A percentile compares a stretch with the other conserved stretches of the same genome.
Conservation (phyloP, 2,797 vertebrate species). For the Trachurus trachurus region DNA sequence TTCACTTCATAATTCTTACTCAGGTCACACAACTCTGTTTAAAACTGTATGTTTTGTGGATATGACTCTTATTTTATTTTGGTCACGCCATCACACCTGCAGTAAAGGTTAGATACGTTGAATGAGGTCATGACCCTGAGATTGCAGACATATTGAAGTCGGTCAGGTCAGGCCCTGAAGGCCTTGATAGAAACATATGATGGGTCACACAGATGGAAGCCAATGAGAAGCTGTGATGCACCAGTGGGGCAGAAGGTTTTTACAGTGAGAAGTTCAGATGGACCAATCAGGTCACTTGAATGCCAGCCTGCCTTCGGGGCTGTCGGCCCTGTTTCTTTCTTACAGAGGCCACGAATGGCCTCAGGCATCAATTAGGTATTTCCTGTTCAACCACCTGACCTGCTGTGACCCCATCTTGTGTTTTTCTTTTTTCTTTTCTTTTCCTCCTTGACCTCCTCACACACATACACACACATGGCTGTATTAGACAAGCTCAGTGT, state of each 20-base stretch:
- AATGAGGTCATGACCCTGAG: conserved; percentile 1
- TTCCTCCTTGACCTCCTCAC: background rate
- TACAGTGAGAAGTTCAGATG: conserved; percentile 10
- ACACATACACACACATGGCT: background rate
- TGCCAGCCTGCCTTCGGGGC: background rate
- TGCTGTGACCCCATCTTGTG: conserved; percentile 24
- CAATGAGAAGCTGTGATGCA: background rate
- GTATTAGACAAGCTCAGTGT: background rate
- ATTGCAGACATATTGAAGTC: conserved; percentile 7
- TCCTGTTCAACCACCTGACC: conserved; percentile 45
- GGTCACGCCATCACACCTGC: background rate
- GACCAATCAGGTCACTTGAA: conserved; percentile 1
- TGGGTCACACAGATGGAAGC: conserved; percentile 2
- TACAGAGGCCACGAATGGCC: conserved; percentile 34
- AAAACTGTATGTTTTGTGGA: too few species aligned
- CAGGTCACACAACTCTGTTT: too few species aligned
- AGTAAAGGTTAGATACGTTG: background rate
- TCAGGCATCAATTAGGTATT: conserved; percentile 48
- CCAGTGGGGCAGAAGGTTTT: background rate
- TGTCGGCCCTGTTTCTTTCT: too few species aligned
- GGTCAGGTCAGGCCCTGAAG: background rate
- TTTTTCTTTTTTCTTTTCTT: background rate
- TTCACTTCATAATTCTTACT: too few species aligned
- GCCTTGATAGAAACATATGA: background rate
- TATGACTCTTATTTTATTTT: background rate